Base-by-base conservation (phyloP, 2,797 vertebrate species). In the Malacoraja senta region DNA sequence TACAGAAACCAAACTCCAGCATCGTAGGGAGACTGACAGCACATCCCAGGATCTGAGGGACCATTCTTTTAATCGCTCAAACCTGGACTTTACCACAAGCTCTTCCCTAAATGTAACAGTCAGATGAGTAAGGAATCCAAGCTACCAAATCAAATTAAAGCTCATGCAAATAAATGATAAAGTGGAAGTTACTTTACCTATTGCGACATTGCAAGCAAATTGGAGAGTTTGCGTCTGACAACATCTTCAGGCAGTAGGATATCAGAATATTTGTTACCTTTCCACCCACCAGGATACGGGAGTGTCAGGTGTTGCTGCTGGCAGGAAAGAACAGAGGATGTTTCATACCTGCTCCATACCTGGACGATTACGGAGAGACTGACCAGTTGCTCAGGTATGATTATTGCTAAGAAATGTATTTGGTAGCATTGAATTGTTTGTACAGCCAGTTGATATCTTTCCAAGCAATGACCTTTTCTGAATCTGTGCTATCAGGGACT, bases 281-380 rank as follows among this genome's bases (percentile, higher is more conserved):
- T 91, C 71, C 21, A 71, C 68, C 65, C 93, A 26, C 94, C 96
- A 99, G 99, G 96, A 98, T 99, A 95, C 96, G 98, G 95, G 98
- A 99, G 94, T 99, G 99, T 96, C 98, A 97, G 97, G 97, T 99
- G 29, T 96, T 99, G 58, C 96, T 99, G 94, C 98, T 98, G 94
- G 98, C 98, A 95, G 98, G 98, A 95, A 99, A 97, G 96, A 98
- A 98, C 83, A 97, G 98, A 95, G 98, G 98, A 93, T 98, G 98
- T 95, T 96, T 97, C 0, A 99, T 98, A 94, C 97, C 98, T 83
- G 98, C 99, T 93, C 99, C 99, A 58, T 99, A 99, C 94, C 96
- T 99, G 94, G 99, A 99, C 94, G 98, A 99, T 95, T 99, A 99
- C 93, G 99, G 99, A 94, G 99, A 99, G 96, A 99, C 99, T n/a